Conservation (phyloP, 2,797 vertebrate species). For the Characodon lateralis region DNA sequence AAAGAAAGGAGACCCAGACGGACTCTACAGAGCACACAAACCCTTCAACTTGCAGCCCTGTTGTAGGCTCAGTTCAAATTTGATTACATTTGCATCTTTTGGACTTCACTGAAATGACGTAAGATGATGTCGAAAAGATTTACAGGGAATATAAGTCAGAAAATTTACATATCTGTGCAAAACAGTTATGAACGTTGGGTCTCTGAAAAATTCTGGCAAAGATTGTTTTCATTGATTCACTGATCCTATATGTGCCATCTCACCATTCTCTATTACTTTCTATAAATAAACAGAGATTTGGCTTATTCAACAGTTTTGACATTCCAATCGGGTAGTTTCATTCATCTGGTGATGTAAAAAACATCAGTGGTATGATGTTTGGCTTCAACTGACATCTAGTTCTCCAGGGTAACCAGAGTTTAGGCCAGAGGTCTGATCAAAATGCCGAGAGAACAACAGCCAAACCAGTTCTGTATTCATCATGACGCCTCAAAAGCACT, state of each 20-base stretch:
- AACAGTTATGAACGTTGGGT: background rate
- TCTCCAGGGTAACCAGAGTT: background rate
- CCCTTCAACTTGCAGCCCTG: background rate
- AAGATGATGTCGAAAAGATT: background rate
- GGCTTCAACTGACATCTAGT: background rate
- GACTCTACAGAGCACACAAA: conserved; percentile 12
- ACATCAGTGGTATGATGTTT: background rate
- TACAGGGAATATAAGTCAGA: background rate
- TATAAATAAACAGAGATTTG: background rate
- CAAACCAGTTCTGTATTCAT: background rate
- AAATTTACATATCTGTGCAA: background rate
- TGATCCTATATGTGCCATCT: background rate
- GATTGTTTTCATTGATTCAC: background rate
- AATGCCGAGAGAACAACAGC: background rate
- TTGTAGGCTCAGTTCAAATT: background rate
- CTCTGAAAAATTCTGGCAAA: background rate
- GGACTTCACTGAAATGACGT: background rate
- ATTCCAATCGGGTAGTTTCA: background rate
- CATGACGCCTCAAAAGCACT: background rate
- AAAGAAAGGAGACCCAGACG: conserved; percentile 42
- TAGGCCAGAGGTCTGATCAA: background rate
- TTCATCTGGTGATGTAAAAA: background rate
- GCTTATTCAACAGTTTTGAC: background rate
- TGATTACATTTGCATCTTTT: background rate
- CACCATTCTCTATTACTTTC: background rate